Evolutionary conservation across 2,888 invertebrate genomes (phyloP), one percentile per base, ranked within the genome.

Genomic region (Latrodectus elegans): DNA sequence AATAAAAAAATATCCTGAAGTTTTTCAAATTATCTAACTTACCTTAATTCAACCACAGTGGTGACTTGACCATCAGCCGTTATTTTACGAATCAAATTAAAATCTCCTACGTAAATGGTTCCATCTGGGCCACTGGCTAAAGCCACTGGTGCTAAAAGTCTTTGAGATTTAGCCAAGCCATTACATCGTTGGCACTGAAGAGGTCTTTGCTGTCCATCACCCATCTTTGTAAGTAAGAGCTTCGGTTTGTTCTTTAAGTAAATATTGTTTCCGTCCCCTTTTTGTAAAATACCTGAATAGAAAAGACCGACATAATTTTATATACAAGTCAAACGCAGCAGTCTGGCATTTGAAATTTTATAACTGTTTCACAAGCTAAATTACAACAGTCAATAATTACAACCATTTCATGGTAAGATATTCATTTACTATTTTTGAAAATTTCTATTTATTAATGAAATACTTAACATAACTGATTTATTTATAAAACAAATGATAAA

Each of bases 111-210:
- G 92, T 98, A 99, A 75, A 99, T 94, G 90, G 97, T 97, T 55
- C 99, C 99, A 93, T 99, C 99, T 12, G 98, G 96, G 26, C 97
- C 98, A 38, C 97, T 96, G 2, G 99, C 97, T 83, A 99, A 93
- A 1, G 99, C 97, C 10, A 98, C 97, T 0, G 99, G 99, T 0
- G 97, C 97, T 90, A 98, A 93, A 0, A 99, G 94, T 82, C 95
- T 95, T 76, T 97, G 95, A 92, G 97, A 96, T 91, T 96, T 96
- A 14, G 97, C 97, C 79, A 96, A 94, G 1, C 90, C 91, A 90
- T 91, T 86, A 91, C 93, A 92, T 89, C 92, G 92, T 15, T 96
- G 95, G 92, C 97, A 97, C 90, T 95, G 95, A 49, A 98, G 93
- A 8, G 95, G 94, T 68, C 99, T 94, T 92, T 97, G 96, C 80